Percentiles rank a stretch among this genome's conserved stretches.
These are phyloP conservation scores for Tiliacea citrago DNA, from an alignment of 2,888 invertebrate species.

Conservation along the genomic window DNA sequence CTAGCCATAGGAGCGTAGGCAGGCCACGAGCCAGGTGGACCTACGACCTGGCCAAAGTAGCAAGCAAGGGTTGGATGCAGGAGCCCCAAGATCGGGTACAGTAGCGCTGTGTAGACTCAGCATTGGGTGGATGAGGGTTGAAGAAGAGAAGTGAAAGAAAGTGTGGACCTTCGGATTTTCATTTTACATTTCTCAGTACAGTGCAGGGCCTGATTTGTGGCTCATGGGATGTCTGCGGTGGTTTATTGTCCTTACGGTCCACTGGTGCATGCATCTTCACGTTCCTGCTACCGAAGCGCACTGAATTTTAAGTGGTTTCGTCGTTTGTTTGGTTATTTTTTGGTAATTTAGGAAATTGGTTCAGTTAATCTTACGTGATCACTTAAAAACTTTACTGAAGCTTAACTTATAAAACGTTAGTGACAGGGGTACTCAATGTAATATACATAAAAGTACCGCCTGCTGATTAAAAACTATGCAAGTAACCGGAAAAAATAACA, in stretches of 20 bases:
- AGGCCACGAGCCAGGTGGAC: not conserved
- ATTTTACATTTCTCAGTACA: not conserved
- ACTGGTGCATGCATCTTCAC: conserved; percentile 57
- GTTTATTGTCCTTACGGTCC: conserved; percentile 57
- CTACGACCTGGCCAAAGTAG: not conserved
- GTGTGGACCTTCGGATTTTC: conserved; percentile 24
- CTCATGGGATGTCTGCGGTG: conserved; percentile 56
- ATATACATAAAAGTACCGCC: not conserved
- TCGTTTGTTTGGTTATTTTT: conserved; percentile 13
- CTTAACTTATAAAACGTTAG: not conserved
- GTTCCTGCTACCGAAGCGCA: conserved; percentile 18
- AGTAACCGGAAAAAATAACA: not conserved
- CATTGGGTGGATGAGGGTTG: not conserved
- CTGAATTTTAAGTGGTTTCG: conserved; percentile 54
- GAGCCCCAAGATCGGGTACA: not conserved
- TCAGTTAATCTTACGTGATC: conserved; percentile 1
- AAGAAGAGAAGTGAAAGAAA: not conserved
- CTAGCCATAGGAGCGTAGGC: not conserved
- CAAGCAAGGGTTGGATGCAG: not conserved
- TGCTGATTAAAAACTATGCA: not conserved
- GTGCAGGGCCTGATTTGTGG: conserved; percentile 59
- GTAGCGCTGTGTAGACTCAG: not conserved
- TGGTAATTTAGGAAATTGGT: conserved; percentile 20
- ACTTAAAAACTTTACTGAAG: not conserved
- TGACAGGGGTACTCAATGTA: no score